Conservation (phyloP, 2,113 vertebrate species). For the Eulemur rufifrons region DNA sequence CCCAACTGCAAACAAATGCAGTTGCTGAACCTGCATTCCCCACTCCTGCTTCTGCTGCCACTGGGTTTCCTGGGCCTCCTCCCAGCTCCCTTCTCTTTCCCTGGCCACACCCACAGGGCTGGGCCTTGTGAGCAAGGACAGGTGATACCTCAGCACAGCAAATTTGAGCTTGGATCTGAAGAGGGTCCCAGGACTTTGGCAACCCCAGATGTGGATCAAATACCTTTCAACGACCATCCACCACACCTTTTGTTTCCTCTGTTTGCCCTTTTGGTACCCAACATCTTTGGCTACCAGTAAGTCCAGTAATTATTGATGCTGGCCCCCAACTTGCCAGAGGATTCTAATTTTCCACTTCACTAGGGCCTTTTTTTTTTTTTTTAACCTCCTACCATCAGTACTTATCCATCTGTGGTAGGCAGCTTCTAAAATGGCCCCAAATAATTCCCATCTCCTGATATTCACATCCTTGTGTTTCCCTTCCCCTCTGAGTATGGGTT, state of each 20-base stretch:
- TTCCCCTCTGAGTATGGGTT: not conserved
- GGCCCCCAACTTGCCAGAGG: not conserved
- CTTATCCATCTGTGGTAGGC: constrained; percentile 1
- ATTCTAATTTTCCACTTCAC: constrained; percentile 21
- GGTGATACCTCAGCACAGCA: not conserved
- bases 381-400: not conserved
- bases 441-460: not conserved
- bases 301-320: constrained; percentile 2
- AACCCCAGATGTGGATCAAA: not conserved
- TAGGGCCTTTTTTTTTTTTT: not conserved
- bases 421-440: not conserved
- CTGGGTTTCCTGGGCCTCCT: not conserved
- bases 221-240: not conserved
- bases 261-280: not conserved
- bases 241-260: not conserved
- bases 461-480: not conserved
- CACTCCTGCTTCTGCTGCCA: constrained; percentile 34
- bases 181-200: not conserved
- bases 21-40: constrained; percentile 72
- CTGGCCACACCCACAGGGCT: not conserved
- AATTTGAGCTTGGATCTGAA: not conserved
- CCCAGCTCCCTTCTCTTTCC: not conserved
- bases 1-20: constrained; percentile 67
- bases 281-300: constrained; percentile 5
- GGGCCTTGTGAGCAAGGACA: not conserved